Percentiles rank a stretch among this genome's conserved stretches.
phyloP scores from a whole-genome alignment of 2,888 invertebrate species.

The Gastrophysa polygoni region DNA sequence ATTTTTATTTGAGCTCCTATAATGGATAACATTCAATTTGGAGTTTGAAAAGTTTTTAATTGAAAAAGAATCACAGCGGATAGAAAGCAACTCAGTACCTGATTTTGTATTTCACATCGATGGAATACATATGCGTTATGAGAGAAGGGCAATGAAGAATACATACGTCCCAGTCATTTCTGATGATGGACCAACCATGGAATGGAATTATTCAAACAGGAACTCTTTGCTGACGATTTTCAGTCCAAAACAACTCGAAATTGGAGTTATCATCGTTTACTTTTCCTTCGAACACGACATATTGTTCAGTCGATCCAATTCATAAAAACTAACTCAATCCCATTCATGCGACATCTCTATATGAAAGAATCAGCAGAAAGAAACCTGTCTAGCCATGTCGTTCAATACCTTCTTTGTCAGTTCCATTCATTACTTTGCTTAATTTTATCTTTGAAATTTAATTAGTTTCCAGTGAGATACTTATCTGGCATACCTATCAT shows the following conservation, averaged over 20 bases:
- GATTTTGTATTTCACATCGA: too few species aligned
- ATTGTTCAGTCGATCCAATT: background rate
- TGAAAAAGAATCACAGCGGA: background rate
- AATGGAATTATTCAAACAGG: too few species aligned
- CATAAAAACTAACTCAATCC: background rate
- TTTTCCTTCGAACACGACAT: background rate
- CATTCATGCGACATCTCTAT: background rate
- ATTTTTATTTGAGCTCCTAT: background rate
- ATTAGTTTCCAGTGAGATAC: conserved; percentile 39
- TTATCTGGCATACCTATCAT: conserved; percentile 27
- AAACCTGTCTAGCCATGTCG: conserved; percentile 37
- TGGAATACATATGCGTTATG: too few species aligned
- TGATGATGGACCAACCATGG: too few species aligned
- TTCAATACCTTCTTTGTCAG: conserved; percentile 36
- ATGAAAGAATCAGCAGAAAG: conserved; percentile 21
- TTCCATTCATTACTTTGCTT: conserved; percentile 39
- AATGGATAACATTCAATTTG: too few species aligned
- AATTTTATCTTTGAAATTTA: conserved; percentile 43
- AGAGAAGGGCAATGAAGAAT: too few species aligned
- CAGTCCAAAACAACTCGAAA: too few species aligned
- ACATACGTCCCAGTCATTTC: too few species aligned
- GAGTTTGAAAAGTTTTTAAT: too few species aligned
- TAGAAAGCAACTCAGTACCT: too few species aligned
- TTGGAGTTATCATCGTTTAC: too few species aligned
- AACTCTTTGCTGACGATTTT: too few species aligned